These are phyloP conservation scores for Calypte anna DNA, from an alignment of 2,113 vertebrate genomes.

Conservation along the genomic window DNA sequence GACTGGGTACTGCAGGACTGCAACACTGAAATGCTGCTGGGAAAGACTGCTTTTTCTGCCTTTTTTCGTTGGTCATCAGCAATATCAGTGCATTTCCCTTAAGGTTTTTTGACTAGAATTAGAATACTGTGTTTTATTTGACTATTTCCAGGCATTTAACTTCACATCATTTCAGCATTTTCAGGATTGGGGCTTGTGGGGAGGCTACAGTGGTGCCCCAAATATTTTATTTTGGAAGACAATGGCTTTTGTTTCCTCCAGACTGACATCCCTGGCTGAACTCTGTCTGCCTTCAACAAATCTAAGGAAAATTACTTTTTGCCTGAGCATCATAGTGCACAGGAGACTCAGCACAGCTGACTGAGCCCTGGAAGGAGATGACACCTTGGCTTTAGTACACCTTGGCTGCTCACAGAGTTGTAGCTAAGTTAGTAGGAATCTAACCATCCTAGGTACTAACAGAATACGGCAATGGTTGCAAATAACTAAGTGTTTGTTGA, in stretches of 20 bases:
- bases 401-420: not conserved
- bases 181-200: rapidly evolving
- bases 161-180: not conserved
- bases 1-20: too few relatives aligned
- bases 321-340: not conserved
- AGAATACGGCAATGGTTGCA: not conserved
- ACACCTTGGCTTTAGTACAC: not conserved
- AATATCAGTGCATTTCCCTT: not conserved
- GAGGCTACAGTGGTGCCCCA: not conserved
- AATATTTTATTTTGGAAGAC: not conserved
- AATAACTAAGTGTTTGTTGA: not conserved
- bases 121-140: not conserved
- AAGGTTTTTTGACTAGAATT: not conserved
- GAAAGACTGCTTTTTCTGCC: not conserved
- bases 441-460: not conserved
- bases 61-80: not conserved
- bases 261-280: not conserved
- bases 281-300: not conserved
- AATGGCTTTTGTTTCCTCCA: not conserved
- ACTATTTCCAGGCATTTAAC: not conserved
- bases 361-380: not conserved
- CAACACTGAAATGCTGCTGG: not conserved
- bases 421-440: not conserved
- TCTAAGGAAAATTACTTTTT: not conserved
- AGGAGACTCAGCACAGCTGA: not conserved